phyloP scores from a whole-genome alignment of 2,888 invertebrate genomes.

The Keiferia lycopersicella region DNA sequence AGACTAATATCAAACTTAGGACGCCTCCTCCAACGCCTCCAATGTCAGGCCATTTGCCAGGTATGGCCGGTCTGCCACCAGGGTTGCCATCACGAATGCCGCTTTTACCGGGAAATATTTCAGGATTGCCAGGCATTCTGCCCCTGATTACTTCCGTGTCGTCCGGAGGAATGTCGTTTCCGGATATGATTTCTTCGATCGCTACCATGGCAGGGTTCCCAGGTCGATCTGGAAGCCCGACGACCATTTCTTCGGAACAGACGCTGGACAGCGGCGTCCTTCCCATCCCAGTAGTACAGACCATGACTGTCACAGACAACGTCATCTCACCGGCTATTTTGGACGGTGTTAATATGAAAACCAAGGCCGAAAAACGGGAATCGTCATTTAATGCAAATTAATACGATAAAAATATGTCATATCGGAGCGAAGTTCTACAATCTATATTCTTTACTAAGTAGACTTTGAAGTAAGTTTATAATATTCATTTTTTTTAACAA shows the following conservation, averaged over 20 bases:
- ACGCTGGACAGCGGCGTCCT: conserved; percentile 5
- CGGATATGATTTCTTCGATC: neutral
- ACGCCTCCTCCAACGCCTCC: neutral
- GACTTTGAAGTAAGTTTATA: neutral
- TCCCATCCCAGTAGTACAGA: conserved; percentile 9
- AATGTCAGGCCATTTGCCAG: neutral
- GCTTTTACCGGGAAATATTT: neutral
- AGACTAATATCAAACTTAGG: conserved; percentile 27
- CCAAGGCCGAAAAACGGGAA: neutral
- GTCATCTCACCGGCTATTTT: neutral
- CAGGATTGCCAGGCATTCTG: neutral
- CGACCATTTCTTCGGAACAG: conserved; percentile 1
- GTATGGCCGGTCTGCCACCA: neutral
- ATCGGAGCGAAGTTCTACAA: neutral
- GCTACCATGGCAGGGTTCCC: conserved; percentile 4
- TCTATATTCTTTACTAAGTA: neutral
- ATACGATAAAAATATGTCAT: neutral
- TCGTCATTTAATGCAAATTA: neutral
- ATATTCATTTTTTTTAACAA: neutral
- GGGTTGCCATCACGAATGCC: neutral
- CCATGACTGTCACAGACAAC: neutral
- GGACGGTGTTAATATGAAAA: neutral
- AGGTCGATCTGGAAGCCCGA: neutral
- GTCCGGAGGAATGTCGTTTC: neutral
- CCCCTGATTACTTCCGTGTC: conserved; percentile 4